Percentiles rank a stretch among this genome's conserved stretches.
phyloP scores from a whole-genome alignment of 2,888 invertebrate genomes.

The Priocnemis perturbator region DNA sequence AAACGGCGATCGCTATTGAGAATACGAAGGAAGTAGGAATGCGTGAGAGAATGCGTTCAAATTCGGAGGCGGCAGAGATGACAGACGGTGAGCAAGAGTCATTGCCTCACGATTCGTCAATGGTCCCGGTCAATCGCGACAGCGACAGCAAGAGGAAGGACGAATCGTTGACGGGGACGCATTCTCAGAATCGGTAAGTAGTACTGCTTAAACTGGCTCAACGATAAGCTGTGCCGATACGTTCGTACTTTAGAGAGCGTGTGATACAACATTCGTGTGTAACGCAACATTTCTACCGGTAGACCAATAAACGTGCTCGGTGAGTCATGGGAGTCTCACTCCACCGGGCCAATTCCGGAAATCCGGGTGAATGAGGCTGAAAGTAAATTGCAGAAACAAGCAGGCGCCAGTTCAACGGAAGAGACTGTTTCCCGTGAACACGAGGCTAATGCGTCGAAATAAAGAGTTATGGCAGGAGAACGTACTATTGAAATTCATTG shows the following conservation, averaged over 20 bases:
- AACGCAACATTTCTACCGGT: not conserved
- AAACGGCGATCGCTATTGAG: constrained; percentile 23
- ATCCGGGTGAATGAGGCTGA: constrained; percentile 54
- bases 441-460: constrained; percentile 7
- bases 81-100: constrained; percentile 62
- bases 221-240: no score
- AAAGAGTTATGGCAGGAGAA: not conserved
- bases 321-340: constrained; percentile 51
- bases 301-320: constrained; percentile 19
- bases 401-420: constrained; percentile 9
- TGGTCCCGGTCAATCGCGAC: not conserved
- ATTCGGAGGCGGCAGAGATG: constrained; percentile 63
- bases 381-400: not conserved
- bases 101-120: constrained; percentile 53
- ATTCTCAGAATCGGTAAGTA: not conserved
- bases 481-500: not conserved
- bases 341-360: constrained; percentile 44
- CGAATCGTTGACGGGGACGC: constrained; percentile 26
- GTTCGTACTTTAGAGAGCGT: not conserved
- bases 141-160: not conserved
- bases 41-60: constrained; percentile 52
- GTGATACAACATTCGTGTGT: not conserved
- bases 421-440: not conserved
- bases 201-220: not conserved
- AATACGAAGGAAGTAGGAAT: constrained; percentile 9